Conservation (phyloP, 2,888 invertebrate genomes). For the Ametastegia equiseti region DNA sequence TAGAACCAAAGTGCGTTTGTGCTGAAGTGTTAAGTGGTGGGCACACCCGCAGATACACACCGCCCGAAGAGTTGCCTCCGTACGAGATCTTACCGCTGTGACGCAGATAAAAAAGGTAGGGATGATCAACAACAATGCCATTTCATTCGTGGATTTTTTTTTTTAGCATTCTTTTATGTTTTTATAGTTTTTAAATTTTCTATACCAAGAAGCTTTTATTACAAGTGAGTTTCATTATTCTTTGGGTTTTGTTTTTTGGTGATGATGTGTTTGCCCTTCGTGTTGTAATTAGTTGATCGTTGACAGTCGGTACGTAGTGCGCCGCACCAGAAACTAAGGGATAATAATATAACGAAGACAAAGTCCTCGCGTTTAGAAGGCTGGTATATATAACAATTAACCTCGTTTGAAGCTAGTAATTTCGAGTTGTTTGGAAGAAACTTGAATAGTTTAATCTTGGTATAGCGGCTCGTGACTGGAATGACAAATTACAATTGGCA, state of each 20-base stretch:
- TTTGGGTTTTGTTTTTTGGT: neutral
- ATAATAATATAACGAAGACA: conserved; percentile 12
- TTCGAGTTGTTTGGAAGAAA: conserved; percentile 42
- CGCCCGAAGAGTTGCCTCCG: conserved; percentile 23
- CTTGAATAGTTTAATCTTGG: conserved; percentile 44
- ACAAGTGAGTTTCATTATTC: no score
- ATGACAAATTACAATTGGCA: conserved; percentile 45
- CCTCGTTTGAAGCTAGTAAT: conserved; percentile 44
- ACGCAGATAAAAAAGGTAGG: conserved; percentile 4
- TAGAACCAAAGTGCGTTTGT: conserved; percentile 40
- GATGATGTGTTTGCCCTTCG: neutral
- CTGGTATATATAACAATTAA: conserved; percentile 42
- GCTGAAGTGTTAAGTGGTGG: conserved; percentile 35
- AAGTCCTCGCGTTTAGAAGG: conserved; percentile 38
- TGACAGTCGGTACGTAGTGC: conserved; percentile 19
- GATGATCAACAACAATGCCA: neutral
- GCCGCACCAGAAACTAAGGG: conserved; percentile 10
- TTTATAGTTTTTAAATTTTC: no score
- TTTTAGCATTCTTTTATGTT: no score
- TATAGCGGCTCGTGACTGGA: conserved; percentile 38
- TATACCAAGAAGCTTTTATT: no score
- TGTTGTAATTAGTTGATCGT: neutral
- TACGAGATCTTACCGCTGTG: neutral
- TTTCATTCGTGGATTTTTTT: neutral
- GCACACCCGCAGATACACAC: conserved; percentile 24